Base-by-base conservation (phyloP, 2,797 vertebrate genomes). In the Phaenicophaeus curvirostris region DNA sequence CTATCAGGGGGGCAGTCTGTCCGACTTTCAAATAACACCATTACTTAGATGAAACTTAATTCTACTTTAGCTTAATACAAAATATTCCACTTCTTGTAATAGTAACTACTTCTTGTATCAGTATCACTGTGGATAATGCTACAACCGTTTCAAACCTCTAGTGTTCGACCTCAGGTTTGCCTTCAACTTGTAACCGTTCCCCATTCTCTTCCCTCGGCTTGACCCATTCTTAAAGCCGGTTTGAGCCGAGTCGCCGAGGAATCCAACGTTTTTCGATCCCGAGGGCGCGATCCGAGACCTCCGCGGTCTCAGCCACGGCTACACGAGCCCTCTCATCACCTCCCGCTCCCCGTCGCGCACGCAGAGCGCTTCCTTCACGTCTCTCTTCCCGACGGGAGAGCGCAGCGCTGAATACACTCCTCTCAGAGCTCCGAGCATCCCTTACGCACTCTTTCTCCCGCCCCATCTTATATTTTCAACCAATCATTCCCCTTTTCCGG, bases 301-400 rank as follows among this genome's bases (percentile, higher is more conserved):
- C 28, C 15, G 2, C 2, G 2, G 33, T 50, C 37, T 44, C 69
- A 8, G 12, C 24, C 15, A 51, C 1, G 1, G 4, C 37, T 28
- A 21, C 55, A 37, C 2, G 3, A n/a, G 6, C 15, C 4, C 9
- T 16, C 54, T 23, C 17, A 8, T 6, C 24, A 7, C 0, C 2
- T 35, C 17, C 9, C 23, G 7, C 14, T 55, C 57, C 41, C 25
- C 12, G 2, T 15, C 0, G 1, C 18, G 37, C 44, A 69, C 73
- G 50, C 31, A 37, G 9, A 50, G 23, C 12, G 10, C 11, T 16
- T 72, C 37, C 23, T 71, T 14, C 30, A 5, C 2, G 0, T 16
- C 30, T 25, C 42, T 53, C 31, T 28, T 1, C 35, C 35, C 1
- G 0, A 30, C 35, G 6, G 41, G 23, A 3, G 0, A 11, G 9